Percentiles rank a stretch among this genome's conserved stretches.
Evolutionary conservation across 2,888 invertebrate species (phyloP).

Genomic region (Protonemura montana): DNA sequence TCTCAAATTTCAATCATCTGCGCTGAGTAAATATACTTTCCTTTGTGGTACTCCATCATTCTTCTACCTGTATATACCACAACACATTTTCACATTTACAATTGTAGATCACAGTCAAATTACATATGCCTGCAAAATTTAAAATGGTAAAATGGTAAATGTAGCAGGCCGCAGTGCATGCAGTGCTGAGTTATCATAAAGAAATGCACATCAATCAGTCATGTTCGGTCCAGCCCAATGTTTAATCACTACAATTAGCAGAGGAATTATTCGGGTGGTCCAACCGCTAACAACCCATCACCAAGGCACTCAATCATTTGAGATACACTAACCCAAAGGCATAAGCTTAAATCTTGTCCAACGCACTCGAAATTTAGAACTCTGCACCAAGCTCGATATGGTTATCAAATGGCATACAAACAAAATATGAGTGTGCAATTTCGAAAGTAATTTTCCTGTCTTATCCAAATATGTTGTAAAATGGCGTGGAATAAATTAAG

Average conservation of each 20-base stretch:
- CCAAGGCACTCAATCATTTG: constrained; percentile 45
- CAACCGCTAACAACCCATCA: constrained; percentile 50
- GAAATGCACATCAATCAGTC: constrained; percentile 42
- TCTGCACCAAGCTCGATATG: neutral
- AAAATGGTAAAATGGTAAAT: neutral
- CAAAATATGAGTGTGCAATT: neutral
- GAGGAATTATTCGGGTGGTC: constrained; percentile 66
- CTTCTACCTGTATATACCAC: neutral
- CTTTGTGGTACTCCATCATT: neutral
- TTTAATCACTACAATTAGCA: constrained; percentile 67
- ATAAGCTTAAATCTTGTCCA: neutral
- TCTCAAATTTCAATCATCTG: neutral
- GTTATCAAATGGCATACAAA: neutral
- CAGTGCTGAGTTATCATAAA: constrained; percentile 1
- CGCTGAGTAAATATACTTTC: neutral
- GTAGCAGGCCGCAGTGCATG: neutral
- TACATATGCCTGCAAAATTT: neutral
- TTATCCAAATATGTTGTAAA: constrained; percentile 2
- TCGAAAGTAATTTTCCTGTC: neutral
- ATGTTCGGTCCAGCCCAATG: constrained; percentile 27
- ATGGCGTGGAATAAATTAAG: constrained; percentile 15
- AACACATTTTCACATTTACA: neutral
- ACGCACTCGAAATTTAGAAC: neutral
- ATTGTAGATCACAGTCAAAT: neutral
- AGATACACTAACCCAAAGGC: neutral